Base-by-base conservation (phyloP, 2,113 vertebrate species). In the Mellivora capensis region DNA sequence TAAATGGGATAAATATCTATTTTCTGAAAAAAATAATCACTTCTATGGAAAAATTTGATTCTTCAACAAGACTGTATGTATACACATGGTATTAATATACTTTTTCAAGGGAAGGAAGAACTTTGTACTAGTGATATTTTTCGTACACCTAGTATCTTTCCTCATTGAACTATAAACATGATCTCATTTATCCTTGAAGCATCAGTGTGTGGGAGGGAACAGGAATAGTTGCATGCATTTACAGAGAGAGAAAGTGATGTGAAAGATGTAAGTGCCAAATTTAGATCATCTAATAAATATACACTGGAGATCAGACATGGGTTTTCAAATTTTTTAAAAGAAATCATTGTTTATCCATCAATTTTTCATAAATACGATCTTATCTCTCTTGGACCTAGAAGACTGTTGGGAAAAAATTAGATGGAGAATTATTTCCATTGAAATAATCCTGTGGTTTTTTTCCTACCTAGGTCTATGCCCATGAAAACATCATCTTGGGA, bases 401-500 rank as follows among this genome's bases (percentile, higher is more conserved):
- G 57, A 52, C 42, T 17, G 5, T 15, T 83, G 39, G n/a, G 27
- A 94, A 64, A 91, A 17, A 87, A 84, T 85, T n/a, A 94, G 86
- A 87, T 80, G 12, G 42, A 94, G 42, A 89, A 62, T n/a, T 84
- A n/a, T 59, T 97, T 84, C 49, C n/a, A 71, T 8, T 96, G 83
- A 93, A 96, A 83, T 87, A 88, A 90, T 84, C 42, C 31, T 47
- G 3, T 64, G 20, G 77, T 86, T 95, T 90, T 37, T 77, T 90
- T 91, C 67, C 84, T 92, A 83, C 87, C 86, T 94, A 67, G 91
- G 27, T 72, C 69, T 61, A 18, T 97, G 96, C 80, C 90, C 52
- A 81, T 85, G 92, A 81, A 37, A 90, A 27, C 52, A 87, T 49
- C 93, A 39, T 74, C 39, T 97, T 69, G 96, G 94, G 96, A 95